A percentile compares a stretch with the other conserved stretches of the same genome.
These are phyloP conservation scores for Poecilobothrus nobilitatus DNA, from an alignment of 2,888 invertebrate genomes.

Conservation along the genomic window DNA sequence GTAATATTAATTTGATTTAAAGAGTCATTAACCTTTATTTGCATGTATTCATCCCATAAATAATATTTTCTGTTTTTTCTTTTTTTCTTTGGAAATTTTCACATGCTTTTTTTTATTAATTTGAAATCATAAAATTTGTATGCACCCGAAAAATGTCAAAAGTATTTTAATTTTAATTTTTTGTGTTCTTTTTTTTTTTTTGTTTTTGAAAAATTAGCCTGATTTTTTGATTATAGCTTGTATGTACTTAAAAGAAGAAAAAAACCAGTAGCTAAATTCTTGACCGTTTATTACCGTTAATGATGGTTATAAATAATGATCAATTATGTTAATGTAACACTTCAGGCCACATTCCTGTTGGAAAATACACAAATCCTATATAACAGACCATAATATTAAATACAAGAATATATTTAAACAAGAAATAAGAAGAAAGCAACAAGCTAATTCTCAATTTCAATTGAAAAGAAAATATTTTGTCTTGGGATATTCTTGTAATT, in stretches of 20 bases:
- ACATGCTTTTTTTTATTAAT: not conserved
- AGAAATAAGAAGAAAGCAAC: too few relatives aligned
- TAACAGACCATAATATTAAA: too few relatives aligned
- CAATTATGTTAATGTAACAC: constrained; percentile 3
- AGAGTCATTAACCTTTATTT: constrained; percentile 1
- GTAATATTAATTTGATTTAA: constrained; percentile 2
- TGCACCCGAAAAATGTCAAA: constrained; percentile 1
- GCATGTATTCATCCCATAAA: not conserved
- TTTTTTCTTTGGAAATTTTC: not conserved
- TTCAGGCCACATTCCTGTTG: not conserved
- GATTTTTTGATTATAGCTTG: not conserved
- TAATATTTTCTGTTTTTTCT: not conserved
- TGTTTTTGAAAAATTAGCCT: not conserved
- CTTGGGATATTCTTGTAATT: too few relatives aligned
- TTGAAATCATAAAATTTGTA: not conserved
- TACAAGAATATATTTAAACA: too few relatives aligned
- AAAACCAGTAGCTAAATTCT: not conserved
- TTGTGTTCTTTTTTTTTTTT: too few relatives aligned
- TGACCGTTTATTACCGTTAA: constrained; percentile 1
- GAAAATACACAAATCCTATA: not conserved
- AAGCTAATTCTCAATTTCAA: too few relatives aligned
- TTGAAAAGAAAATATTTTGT: too few relatives aligned
- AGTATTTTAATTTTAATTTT: not conserved
- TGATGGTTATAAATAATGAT: constrained; percentile 4
- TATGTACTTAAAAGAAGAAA: not conserved